These are phyloP conservation scores for Aegypius monachus DNA, from an alignment of 2,113 vertebrate species.

Conservation along the genomic window DNA sequence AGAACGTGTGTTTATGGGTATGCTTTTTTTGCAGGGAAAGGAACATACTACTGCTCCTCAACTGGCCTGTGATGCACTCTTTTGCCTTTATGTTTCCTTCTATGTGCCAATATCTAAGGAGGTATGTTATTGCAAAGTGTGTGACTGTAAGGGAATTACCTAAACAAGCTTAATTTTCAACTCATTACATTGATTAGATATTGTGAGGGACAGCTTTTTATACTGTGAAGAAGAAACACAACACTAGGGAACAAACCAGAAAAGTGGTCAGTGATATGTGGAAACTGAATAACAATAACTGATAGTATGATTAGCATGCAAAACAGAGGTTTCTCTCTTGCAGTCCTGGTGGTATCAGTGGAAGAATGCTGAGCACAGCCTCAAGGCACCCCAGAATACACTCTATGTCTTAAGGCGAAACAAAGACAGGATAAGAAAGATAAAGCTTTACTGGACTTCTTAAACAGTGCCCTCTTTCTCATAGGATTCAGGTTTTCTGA, in stretches of 20 bases:
- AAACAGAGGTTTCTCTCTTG: background rate
- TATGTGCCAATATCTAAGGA: background rate
- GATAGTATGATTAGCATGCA: background rate
- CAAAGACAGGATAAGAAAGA: background rate
- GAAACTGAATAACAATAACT: background rate
- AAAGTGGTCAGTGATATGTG: background rate
- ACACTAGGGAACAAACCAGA: background rate
- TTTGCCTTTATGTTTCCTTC: background rate
- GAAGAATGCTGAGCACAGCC: background rate
- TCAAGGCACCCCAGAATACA: background rate
- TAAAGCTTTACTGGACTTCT: background rate
- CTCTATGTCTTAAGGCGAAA: background rate
- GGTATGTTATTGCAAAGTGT: background rate
- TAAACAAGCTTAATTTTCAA: background rate
- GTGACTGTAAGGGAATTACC: background rate
- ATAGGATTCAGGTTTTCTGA: background rate
- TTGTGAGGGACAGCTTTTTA: background rate
- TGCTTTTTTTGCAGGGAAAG: background rate
- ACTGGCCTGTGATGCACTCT: background rate
- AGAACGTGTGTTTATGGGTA: background rate
- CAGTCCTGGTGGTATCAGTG: background rate
- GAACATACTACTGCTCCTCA: background rate
- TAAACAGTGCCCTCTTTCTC: background rate
- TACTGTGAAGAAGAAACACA: background rate
- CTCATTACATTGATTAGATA: background rate